phyloP scores from a whole-genome alignment of 2,113 vertebrate species.

The Athene noctua region DNA sequence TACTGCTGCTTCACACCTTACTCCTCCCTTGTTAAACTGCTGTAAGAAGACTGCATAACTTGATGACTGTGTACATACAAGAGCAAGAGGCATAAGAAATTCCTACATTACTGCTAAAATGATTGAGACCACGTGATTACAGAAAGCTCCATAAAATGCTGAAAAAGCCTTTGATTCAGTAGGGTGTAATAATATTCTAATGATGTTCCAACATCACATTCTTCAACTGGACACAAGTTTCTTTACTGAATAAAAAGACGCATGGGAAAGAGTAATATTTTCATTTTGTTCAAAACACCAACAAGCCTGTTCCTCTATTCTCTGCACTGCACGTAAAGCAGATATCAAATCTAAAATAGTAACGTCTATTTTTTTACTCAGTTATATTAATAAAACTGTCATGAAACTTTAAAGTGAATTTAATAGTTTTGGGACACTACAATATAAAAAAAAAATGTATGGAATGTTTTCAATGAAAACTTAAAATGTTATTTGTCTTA shows the following conservation, averaged over 20 bases:
- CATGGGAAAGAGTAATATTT: neutral
- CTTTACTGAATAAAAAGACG: neutral
- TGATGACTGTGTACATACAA: neutral
- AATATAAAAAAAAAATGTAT: neutral
- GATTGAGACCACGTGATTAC: neutral
- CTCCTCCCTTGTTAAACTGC: constrained; percentile 22
- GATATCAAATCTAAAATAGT: neutral
- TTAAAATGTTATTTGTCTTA: neutral
- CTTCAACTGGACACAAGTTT: neutral
- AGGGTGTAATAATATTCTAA: neutral
- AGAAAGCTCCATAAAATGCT: constrained; percentile 4
- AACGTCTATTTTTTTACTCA: neutral
- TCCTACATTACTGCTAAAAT: neutral
- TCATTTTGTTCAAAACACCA: neutral
- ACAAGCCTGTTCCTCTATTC: neutral
- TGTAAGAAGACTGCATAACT: neutral
- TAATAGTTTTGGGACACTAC: neutral
- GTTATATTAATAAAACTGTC: neutral
- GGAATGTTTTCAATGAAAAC: neutral
- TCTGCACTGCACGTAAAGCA: neutral
- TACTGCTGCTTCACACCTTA: neutral
- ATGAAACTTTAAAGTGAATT: neutral
- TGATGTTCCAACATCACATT: neutral
- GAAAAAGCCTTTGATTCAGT: neutral
- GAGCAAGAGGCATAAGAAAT: neutral